These are phyloP conservation scores for Caenorhabditis latens DNA, from an alignment of 1,140 invertebrate genomes.

Conservation along the genomic window DNA sequence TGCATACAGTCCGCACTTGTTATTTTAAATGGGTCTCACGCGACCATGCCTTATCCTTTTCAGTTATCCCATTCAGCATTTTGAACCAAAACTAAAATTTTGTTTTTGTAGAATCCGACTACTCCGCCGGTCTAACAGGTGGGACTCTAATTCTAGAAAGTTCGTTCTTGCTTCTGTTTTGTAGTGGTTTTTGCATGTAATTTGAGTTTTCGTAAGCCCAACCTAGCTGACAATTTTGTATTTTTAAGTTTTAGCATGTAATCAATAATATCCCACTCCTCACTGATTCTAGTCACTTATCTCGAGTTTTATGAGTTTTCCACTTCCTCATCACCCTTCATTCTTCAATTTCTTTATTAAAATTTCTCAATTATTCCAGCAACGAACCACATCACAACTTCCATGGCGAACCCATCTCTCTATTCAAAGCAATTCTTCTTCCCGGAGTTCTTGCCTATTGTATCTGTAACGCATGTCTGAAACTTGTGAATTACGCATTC, in stretches of 20 bases:
- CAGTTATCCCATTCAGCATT: background rate
- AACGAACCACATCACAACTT: slow-evolving; percentile 15
- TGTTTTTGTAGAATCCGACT: slow-evolving; percentile 3
- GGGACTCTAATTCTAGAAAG: background rate
- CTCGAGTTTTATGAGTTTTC: background rate
- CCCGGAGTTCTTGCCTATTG: slow-evolving; percentile 80
- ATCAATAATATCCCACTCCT: background rate
- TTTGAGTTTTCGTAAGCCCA: background rate
- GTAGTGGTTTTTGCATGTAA: background rate
- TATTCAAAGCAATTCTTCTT: slow-evolving; percentile 79
- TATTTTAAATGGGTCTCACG: too few relatives aligned
- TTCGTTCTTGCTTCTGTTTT: slow-evolving; percentile 1
- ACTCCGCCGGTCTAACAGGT: slow-evolving; percentile 16
- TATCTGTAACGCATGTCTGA: slow-evolving; percentile 80
- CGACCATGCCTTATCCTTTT: background rate
- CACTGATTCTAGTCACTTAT: too few relatives aligned
- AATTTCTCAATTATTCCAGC: background rate
- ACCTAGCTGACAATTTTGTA: too few relatives aligned
- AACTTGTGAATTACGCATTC: slow-evolving; percentile 81
- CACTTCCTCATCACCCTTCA: background rate
- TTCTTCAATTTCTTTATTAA: too few relatives aligned
- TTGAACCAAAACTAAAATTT: background rate
- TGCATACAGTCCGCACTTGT: too few relatives aligned
- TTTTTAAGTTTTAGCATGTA: too few relatives aligned
- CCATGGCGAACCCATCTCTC: slow-evolving; percentile 68